phyloP scores from a whole-genome alignment of 2,888 invertebrate genomes.

The Adela reaumurella region DNA sequence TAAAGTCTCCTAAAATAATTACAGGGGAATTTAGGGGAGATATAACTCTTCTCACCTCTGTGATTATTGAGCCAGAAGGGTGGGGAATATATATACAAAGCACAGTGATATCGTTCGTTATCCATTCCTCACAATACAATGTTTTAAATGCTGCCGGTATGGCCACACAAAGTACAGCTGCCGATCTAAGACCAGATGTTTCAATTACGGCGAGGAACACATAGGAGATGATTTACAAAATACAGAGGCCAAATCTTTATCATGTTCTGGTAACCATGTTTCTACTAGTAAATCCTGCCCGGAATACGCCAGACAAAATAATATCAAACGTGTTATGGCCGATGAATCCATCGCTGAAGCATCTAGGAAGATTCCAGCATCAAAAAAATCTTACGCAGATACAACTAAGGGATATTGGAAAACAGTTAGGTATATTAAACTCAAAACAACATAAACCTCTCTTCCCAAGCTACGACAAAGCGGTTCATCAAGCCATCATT shows the following conservation, averaged over 20 bases:
- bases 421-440: not conserved
- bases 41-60: no score
- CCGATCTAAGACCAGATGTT: slow-evolving; percentile 1
- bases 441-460: no score
- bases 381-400: not conserved
- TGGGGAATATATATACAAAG: no score
- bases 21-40: no score
- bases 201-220: slow-evolving; percentile 1
- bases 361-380: not conserved
- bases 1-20: no score
- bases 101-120: no score
- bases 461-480: no score
- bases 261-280: not conserved
- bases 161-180: slow-evolving; percentile 1
- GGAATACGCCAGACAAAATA: not conserved
- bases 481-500: no score
- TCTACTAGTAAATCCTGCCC: not conserved
- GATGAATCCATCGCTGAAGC: not conserved
- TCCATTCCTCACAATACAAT: slow-evolving; percentile 2
- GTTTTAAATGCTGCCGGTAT: slow-evolving; percentile 1
- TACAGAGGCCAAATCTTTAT: not conserved
- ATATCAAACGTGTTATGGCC: not conserved
- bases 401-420: not conserved
- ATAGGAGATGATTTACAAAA: not conserved
- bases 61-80: no score